Evolutionary conservation across 2,888 invertebrate species (phyloP), one percentile per base, ranked within the genome.

Genomic region (Sinopyrophorus schimmeli): DNA sequence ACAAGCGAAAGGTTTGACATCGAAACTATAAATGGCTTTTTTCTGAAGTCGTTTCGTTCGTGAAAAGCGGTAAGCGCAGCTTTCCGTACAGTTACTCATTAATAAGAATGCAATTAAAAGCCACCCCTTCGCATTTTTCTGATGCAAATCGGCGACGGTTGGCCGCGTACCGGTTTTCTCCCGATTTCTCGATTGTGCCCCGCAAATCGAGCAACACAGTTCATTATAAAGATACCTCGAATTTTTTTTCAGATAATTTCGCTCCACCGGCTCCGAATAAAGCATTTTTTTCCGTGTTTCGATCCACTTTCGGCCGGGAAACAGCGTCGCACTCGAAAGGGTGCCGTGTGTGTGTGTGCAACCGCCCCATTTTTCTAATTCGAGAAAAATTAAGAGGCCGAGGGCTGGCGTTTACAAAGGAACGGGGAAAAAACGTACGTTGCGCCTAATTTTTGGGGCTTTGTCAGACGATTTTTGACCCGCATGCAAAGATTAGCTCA

Each of bases 151-250:
- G n/a, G n/a, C 28, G 47, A 40, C 47, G 40, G 40, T 47, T 47
- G 28, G 39, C 24, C 26, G 35, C 34, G 26, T 39, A 49, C 49
- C 43, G 49, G 49, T 43, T 47, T 43, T 47, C 21, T 34, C n/a
- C n/a, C n/a, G n/a, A 56, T 54, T 50, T 37, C 39, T 24, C 20
- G 32, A 39, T 47, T 20, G 44, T 37, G 31, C 54, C 54, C 50
- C 54, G 42, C 47, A 54, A n/a, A n/a, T 40, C 38, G 30, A 46
- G 62, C 61, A 61, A 61, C 61, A 61, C 55, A 59, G 54, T 61
- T 62, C 60, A 57, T 62, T 62, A 63, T 59, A 60, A 53, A 55
- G 58, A 61, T 63, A 64, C 61, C 58, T 61, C 47, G 41, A 52
- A 51, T 62, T 62, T 62, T 63, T 57, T 58, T 38, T 50, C 47